A percentile compares a stretch with the other conserved stretches of the same genome.
Evolutionary conservation across 2,113 vertebrate species (phyloP).

Genomic region (Microcebus ravelobensis): DNA sequence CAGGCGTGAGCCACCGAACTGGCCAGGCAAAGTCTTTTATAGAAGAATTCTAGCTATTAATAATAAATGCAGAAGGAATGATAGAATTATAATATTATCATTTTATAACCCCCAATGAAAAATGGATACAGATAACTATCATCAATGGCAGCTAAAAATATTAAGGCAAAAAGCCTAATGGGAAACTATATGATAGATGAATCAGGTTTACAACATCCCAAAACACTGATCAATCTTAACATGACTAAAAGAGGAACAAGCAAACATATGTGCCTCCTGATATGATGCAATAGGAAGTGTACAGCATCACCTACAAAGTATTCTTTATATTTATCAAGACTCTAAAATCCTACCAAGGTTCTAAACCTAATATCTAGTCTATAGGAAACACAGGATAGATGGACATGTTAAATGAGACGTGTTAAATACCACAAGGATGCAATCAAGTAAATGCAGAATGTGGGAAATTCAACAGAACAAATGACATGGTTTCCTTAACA

Average conservation of each 20-base stretch:
- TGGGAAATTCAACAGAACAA: neutral
- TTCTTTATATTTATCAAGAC: too few species aligned
- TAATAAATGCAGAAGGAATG: neutral
- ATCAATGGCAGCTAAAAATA: neutral
- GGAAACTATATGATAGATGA: neutral
- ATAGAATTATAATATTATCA: slow-evolving; percentile 23
- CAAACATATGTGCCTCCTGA: neutral
- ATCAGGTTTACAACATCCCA: neutral
- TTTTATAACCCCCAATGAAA: neutral
- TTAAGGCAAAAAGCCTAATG: slow-evolving; percentile 14
- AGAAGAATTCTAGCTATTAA: neutral
- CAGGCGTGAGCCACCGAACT: too few species aligned
- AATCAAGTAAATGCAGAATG: neutral
- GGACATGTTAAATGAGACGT: neutral
- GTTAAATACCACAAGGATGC: neutral
- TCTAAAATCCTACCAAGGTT: neutral
- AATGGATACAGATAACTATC: neutral
- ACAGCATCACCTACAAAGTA: neutral
- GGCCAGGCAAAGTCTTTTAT: neutral
- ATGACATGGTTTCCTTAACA: neutral
- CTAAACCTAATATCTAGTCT: neutral
- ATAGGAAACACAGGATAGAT: neutral
- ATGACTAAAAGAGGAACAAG: neutral
- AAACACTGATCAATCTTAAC: neutral
- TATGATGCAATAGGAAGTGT: neutral